These are phyloP conservation scores for Cerastis rubricosa DNA, from an alignment of 2,888 invertebrate species.

Conservation along the genomic window DNA sequence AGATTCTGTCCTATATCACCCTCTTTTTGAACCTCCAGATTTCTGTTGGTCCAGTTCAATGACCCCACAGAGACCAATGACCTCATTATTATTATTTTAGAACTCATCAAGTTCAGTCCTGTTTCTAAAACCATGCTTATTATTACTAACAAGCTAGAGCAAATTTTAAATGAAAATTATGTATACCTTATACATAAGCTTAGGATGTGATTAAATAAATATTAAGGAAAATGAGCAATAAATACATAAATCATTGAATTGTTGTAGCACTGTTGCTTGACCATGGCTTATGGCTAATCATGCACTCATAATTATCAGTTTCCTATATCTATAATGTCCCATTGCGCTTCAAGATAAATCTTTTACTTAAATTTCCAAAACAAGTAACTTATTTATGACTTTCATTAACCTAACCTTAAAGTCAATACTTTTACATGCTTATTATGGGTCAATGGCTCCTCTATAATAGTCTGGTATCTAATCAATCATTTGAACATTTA, in stretches of 20 bases:
- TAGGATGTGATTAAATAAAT: not conserved
- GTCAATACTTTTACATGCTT: not conserved
- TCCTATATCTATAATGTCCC: not conserved
- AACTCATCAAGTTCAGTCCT: conserved; percentile 50
- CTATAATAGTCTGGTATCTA: conserved; percentile 6
- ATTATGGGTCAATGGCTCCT: conserved; percentile 6
- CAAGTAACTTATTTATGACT: not conserved
- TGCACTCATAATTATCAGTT: conserved; percentile 2
- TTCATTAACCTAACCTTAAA: conserved; percentile 47
- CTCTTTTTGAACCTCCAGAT: conserved; percentile 36
- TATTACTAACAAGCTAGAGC: conserved; percentile 13
- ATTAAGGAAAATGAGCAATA: conserved; percentile 35
- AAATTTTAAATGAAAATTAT: conserved; percentile 3
- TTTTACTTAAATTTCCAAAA: not conserved
- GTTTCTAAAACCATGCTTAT: conserved; percentile 2
- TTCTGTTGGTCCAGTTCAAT: conserved; percentile 68
- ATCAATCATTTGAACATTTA: too few relatives aligned
- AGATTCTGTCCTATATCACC: conserved; percentile 8
- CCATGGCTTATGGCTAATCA: not conserved
- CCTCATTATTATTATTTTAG: conserved; percentile 69
- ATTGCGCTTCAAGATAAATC: not conserved
- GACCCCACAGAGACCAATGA: conserved; percentile 72
- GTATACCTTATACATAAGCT: not conserved
- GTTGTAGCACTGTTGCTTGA: not conserved
- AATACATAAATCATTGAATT: conserved; percentile 9